These are phyloP conservation scores for Zaprionus vittiger DNA, from an alignment of 1,140 invertebrate genomes.

Conservation along the genomic window DNA sequence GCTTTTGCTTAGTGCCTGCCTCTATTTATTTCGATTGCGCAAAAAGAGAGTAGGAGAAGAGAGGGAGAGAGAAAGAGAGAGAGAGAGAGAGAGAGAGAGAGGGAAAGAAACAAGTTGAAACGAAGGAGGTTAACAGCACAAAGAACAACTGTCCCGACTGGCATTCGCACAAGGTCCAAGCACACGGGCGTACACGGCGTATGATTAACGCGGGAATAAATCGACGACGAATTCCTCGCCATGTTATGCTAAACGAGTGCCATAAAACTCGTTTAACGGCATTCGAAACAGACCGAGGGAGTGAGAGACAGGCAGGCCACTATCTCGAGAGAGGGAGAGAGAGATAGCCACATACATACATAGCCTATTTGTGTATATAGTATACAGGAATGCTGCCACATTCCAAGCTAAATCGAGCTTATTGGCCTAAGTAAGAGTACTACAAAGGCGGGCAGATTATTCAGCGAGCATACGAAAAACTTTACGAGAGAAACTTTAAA, in stretches of 20 bases:
- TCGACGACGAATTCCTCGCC: not conserved
- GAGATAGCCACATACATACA: not conserved
- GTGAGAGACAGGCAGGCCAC: no score
- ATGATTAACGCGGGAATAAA: conserved; percentile 7
- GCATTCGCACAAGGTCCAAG: not conserved
- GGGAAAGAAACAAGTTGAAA: not conserved
- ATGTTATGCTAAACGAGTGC: conserved; percentile 3
- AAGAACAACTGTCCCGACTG: not conserved
- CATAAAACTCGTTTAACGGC: conserved; percentile 5
- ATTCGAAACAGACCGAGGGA: not conserved
- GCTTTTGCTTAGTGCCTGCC: not conserved
- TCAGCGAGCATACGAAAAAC: not conserved
- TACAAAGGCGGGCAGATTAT: conserved; percentile 1
- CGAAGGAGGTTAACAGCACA: not conserved
- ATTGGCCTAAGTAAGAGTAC: not conserved
- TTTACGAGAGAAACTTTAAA: not conserved
- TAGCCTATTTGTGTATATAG: not conserved
- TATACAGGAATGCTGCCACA: not conserved
- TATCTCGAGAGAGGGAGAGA: not conserved
- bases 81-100: not conserved
- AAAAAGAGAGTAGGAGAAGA: not conserved
- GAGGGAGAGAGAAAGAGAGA: not conserved
- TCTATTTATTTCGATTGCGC: not conserved
- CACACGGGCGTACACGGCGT: conserved; percentile 3
- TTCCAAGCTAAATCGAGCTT: conserved; percentile 1